Evolutionary conservation across 2,797 vertebrate genomes (phyloP), one percentile per base, ranked within the genome.

Genomic region (Tadarida brasiliensis): DNA sequence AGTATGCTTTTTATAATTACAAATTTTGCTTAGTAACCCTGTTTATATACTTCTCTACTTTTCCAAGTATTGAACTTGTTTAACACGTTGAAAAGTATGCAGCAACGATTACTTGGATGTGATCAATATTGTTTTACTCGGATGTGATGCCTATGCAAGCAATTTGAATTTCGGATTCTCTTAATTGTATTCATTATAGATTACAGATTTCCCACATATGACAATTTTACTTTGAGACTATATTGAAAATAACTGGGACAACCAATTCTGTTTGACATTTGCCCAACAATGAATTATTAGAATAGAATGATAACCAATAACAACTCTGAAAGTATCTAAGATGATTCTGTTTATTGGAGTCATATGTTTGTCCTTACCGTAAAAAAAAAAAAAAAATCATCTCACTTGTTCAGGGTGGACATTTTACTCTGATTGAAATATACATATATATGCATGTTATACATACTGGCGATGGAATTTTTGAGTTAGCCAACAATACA

Each of bases 61-160:
- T 80, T 71, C 33, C 56, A 82, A 15, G 17, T 44, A n/a, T 24
- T 76, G 87, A 80, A 88, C 12, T 78, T 35, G 10, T 83, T 88
- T 28, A 80, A 15, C 73, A 81, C 11, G 44, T 89, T 91, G 85
- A 57, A 78, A 87, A 65, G 7, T 85, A 86, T 70, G 20, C 8
- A 82, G 14, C 20, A 26, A 20, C 90, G 65, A 67, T 70, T 91
- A 68, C 16, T 87, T 71, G 20, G 0, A 30, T 6, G 10, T 65
- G 63, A 57, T 92, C 5, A 82, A 28, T 91, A 77, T 96, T 87
- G 68, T 47, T 68, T 83, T 95, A 91, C 93, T 22, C 49, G 85
- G 87, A 76, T 94, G 3, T 7, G 67, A 87, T 1, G 8, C 83
- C 90, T 63, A 77, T 11, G 4, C 51, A 94, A 65, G 47, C 33